These are phyloP conservation scores for Spheniscus humboldti DNA, from an alignment of 2,797 vertebrate species.

Conservation along the genomic window DNA sequence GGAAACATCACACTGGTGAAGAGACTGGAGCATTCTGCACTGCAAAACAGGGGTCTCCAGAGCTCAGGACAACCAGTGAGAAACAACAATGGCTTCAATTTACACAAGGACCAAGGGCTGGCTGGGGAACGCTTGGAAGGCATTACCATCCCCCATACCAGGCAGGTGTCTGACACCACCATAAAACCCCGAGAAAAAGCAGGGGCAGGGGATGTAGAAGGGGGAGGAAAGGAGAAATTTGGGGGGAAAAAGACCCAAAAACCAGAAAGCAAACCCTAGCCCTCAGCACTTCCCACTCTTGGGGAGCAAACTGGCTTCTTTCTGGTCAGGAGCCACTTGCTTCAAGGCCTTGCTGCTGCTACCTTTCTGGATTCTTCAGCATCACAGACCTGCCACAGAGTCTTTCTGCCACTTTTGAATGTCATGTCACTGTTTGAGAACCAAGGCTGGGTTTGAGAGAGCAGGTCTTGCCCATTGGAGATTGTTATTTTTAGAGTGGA, in stretches of 20 bases:
- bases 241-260: not conserved
- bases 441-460: not conserved
- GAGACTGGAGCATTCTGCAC: not conserved
- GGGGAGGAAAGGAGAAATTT: not conserved
- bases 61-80: not conserved
- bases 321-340: not conserved
- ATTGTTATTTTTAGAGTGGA: constrained; percentile 47
- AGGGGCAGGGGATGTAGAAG: not conserved
- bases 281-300: not conserved
- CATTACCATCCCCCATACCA: not conserved
- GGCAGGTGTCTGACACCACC: not conserved
- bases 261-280: not conserved
- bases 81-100: not conserved
- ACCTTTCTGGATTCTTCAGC: not conserved
- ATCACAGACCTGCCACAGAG: not conserved
- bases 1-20: not conserved
- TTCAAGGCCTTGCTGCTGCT: not conserved
- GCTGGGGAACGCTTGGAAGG: not conserved
- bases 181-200: not conserved
- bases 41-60: not conserved
- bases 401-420: not conserved
- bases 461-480: not conserved
- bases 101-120: not conserved
- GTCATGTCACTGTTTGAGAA: not conserved
- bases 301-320: not conserved